Percentiles rank a stretch among this genome's conserved stretches.
These are phyloP conservation scores for Rhabdophis nuchalis DNA, from an alignment of 2,797 vertebrate genomes.

Conservation along the genomic window DNA sequence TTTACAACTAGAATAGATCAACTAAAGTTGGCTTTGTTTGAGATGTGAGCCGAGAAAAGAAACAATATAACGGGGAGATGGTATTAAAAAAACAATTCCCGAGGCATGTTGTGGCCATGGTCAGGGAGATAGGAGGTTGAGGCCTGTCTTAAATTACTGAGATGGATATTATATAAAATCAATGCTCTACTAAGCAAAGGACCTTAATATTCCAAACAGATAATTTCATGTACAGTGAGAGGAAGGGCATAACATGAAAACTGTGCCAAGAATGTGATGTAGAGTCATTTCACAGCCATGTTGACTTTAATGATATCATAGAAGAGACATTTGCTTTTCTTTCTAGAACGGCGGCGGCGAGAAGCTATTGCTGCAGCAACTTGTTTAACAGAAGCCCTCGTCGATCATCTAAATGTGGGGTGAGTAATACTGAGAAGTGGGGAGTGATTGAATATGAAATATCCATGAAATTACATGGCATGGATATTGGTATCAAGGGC, in stretches of 20 bases:
- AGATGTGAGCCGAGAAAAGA: neutral
- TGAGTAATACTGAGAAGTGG: conserved; percentile 57
- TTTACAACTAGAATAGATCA: neutral
- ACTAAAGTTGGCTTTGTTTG: neutral
- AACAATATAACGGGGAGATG: neutral
- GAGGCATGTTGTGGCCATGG: neutral
- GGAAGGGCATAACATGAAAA: neutral
- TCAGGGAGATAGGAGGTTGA: neutral
- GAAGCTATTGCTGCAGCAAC: conserved; percentile 89
- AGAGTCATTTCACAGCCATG: neutral
- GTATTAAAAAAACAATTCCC: neutral
- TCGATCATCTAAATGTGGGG: conserved; percentile 93
- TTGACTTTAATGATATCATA: neutral
- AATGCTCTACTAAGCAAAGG: neutral
- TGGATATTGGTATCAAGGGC: neutral
- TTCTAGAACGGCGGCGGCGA: conserved; percentile 81
- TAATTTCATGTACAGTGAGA: neutral
- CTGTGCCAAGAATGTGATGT: neutral
- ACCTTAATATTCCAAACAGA: neutral
- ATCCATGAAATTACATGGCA: neutral
- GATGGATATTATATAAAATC: neutral
- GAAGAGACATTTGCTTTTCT: neutral
- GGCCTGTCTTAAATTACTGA: neutral
- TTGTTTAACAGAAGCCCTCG: conserved; percentile 87
- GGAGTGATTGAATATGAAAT: neutral